Percentiles rank a stretch among this genome's conserved stretches.
These are phyloP conservation scores for Anhinga rufa DNA, from an alignment of 2,113 vertebrate species.

Conservation along the genomic window DNA sequence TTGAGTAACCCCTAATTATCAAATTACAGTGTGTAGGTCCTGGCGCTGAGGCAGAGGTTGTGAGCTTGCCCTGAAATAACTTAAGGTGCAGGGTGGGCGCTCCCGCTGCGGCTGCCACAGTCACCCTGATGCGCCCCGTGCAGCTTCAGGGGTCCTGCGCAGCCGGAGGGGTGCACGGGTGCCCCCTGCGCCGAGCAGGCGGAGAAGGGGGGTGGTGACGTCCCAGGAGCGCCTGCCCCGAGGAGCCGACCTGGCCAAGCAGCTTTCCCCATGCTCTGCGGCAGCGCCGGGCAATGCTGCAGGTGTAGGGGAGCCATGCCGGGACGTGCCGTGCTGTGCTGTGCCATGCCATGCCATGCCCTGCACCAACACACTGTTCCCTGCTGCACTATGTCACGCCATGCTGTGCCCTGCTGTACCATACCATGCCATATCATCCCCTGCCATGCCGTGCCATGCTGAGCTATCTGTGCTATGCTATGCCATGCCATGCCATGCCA, in stretches of 20 bases:
- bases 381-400: no score
- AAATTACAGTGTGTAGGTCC: not conserved
- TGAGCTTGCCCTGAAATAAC: not conserved
- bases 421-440: no score
- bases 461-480: no score
- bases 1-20: not conserved
- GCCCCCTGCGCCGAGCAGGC: not conserved
- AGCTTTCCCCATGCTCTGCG: not conserved
- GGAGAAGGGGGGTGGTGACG: not conserved
- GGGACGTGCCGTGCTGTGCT: rapidly evolving
- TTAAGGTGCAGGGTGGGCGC: not conserved
- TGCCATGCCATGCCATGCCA: no score
- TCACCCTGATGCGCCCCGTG: not conserved
- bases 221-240: no score
- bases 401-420: no score
- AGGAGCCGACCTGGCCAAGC: no score
- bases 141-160: no score
- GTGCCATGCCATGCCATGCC: no score
- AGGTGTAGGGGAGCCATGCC: not conserved
- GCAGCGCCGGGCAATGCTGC: not conserved
- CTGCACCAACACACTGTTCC: no score
- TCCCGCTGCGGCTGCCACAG: rapidly evolving
- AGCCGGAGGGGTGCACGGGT: not conserved
- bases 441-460: no score
- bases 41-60: not conserved